Evolutionary conservation across 2,888 invertebrate species (phyloP).

Genomic region (Cistogaster globosa): DNA sequence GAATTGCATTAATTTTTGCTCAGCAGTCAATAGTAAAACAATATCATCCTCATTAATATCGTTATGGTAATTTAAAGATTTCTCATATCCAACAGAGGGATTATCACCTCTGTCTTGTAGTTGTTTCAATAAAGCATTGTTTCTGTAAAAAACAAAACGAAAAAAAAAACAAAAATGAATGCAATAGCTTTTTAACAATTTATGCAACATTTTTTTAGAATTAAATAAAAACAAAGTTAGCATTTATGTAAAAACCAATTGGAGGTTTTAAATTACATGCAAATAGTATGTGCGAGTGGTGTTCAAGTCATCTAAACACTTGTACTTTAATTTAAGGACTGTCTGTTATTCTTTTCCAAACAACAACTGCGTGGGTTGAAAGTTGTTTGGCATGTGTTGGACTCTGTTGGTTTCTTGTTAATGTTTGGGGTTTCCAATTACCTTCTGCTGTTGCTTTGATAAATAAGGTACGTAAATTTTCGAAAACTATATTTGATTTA

Average conservation of each 20-base stretch:
- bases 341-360: slow-evolving; percentile 23
- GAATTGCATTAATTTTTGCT: slow-evolving; percentile 79
- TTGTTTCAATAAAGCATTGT: slow-evolving; percentile 44
- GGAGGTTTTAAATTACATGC: slow-evolving; percentile 46
- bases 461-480: slow-evolving; percentile 33
- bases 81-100: not conserved
- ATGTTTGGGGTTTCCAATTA: slow-evolving; percentile 52
- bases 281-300: slow-evolving; percentile 1
- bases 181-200: not conserved
- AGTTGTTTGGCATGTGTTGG: slow-evolving; percentile 9
- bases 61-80: not conserved
- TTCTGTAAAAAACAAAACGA: slow-evolving; percentile 36
- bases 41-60: slow-evolving; percentile 73
- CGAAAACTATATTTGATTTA: slow-evolving; percentile 59
- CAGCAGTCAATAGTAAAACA: slow-evolving; percentile 78
- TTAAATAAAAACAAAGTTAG: no score
- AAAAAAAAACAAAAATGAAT: no score
- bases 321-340: slow-evolving; percentile 64
- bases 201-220: not conserved
- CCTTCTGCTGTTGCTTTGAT: slow-evolving; percentile 23
- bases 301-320: slow-evolving; percentile 50
- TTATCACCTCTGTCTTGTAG: slow-evolving; percentile 14
- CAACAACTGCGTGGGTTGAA: slow-evolving; percentile 61
- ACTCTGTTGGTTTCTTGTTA: slow-evolving; percentile 1
- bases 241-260: slow-evolving; percentile 38